Conservation (phyloP, 1,140 invertebrate genomes). For the Muscidifurax raptorellus region DNA sequence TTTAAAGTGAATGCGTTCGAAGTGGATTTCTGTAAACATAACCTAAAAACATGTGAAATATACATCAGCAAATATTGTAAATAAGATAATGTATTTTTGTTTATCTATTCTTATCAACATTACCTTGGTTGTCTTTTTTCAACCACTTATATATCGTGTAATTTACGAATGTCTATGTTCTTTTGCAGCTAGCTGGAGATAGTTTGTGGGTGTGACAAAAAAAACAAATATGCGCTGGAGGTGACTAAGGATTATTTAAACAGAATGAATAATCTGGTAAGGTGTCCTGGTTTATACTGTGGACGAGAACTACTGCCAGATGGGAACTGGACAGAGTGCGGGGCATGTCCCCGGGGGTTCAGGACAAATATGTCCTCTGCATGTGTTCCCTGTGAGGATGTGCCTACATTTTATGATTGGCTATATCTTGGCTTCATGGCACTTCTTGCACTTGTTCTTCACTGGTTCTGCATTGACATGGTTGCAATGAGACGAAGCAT, state of each 20-base stretch:
- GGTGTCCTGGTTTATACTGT: conserved; percentile 92
- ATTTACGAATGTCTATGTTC: neutral
- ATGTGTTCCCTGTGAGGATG: conserved; percentile 86
- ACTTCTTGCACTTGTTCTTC: conserved; percentile 87
- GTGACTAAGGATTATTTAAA: conserved; percentile 35
- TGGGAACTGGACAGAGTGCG: conserved; percentile 86
- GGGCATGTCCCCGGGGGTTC: conserved; percentile 90
- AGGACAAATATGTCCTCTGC: conserved; percentile 80
- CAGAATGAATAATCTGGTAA: conserved; percentile 52
- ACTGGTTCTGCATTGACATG: conserved; percentile 94
- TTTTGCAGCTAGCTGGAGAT: neutral
- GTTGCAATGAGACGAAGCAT: conserved; percentile 86
- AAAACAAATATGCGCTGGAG: conserved; percentile 31
- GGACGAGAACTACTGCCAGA: conserved; percentile 81
- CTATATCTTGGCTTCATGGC: conserved; percentile 96
- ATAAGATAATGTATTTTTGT: neutral
- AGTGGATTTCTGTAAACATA: conserved; percentile 58
- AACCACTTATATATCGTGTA: neutral
- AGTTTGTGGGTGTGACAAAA: neutral
- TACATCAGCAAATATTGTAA: neutral
- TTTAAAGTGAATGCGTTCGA: neutral
- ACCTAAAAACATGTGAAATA: neutral
- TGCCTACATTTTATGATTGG: conserved; percentile 92
- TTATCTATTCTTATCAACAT: neutral
- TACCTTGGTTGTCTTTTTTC: neutral